phyloP scores from a whole-genome alignment of 92 coral and sea anemone species.

The Plumapathes pennacea region DNA sequence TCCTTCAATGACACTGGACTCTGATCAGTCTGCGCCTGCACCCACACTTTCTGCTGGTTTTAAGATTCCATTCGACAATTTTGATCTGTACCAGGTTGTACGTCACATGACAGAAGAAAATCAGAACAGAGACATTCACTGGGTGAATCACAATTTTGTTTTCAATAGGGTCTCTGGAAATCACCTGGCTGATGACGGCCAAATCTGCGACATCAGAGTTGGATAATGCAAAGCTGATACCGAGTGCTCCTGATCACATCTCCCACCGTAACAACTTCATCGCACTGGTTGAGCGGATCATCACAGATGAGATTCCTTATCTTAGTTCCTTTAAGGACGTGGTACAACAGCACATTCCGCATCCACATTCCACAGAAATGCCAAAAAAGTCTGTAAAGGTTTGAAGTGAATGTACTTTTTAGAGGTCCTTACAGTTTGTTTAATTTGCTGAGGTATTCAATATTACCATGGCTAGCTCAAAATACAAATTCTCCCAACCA shows the following conservation, averaged over 20 bases:
- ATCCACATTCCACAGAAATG: constrained; percentile 18
- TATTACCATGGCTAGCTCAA: no score
- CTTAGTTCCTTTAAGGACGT: constrained; percentile 14
- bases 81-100: constrained; percentile 32
- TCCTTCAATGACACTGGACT: no score
- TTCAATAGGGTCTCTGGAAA: constrained; percentile 33
- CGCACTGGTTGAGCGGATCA: constrained; percentile 9
- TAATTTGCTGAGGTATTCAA: no score
- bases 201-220: constrained; percentile 9
- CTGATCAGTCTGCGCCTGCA: no score
- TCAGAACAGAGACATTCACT: constrained; percentile 38
- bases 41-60: constrained; percentile 24
- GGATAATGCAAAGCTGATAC: constrained; percentile 25
- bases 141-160: constrained; percentile 26
- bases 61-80: constrained; percentile 42
- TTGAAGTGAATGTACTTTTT: not conserved
- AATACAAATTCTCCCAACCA: no score
- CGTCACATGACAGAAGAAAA: constrained; percentile 35
- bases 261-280: constrained; percentile 26
- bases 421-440: no score
- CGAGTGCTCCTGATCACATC: constrained; percentile 28
- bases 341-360: constrained; percentile 28
- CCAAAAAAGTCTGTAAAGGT: constrained; percentile 27
- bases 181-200: constrained; percentile 34
- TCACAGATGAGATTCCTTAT: constrained; percentile 19